Percentiles rank a stretch among this genome's conserved stretches.
Evolutionary conservation across 2,888 invertebrate genomes (phyloP).

Genomic region (Watsonalla binaria): DNA sequence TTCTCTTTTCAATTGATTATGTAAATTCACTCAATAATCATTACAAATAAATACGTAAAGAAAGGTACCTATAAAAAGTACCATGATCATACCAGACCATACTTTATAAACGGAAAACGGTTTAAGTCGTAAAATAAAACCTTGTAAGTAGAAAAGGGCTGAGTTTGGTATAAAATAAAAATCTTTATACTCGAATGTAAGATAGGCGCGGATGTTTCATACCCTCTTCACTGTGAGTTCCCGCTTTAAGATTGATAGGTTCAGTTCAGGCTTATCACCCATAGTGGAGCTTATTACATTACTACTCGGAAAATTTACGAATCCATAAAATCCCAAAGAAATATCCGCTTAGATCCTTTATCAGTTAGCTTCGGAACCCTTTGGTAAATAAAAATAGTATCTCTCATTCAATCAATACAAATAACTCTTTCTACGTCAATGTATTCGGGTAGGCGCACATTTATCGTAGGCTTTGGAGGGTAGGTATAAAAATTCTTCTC

Average conservation of each 20-base stretch:
- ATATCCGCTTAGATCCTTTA: slow-evolving; percentile 11
- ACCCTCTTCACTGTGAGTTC: background rate
- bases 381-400: slow-evolving; percentile 33
- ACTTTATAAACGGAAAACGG: too few species aligned
- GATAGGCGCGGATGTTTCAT: background rate
- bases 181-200: slow-evolving; percentile 3
- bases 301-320: slow-evolving; percentile 7
- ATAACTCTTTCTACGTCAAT: slow-evolving; percentile 33
- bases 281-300: background rate
- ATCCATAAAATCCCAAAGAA: slow-evolving; percentile 9
- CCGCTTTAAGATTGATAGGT: background rate
- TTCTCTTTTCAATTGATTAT: too few species aligned
- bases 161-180: background rate
- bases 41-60: too few species aligned
- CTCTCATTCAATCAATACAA: slow-evolving; percentile 45
- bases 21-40: too few species aligned
- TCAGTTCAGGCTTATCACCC: background rate
- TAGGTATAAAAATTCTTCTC: slow-evolving; percentile 62
- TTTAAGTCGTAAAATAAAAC: slow-evolving; percentile 1
- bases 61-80: too few species aligned
- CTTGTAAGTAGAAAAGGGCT: background rate
- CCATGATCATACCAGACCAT: too few species aligned
- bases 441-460: slow-evolving; percentile 29
- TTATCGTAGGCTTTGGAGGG: slow-evolving; percentile 55
- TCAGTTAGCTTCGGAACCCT: slow-evolving; percentile 17